A percentile compares a stretch with the other conserved stretches of the same genome.
These are phyloP conservation scores for Charanyca ferruginea DNA, from an alignment of 2,888 invertebrate genomes.

Conservation along the genomic window DNA sequence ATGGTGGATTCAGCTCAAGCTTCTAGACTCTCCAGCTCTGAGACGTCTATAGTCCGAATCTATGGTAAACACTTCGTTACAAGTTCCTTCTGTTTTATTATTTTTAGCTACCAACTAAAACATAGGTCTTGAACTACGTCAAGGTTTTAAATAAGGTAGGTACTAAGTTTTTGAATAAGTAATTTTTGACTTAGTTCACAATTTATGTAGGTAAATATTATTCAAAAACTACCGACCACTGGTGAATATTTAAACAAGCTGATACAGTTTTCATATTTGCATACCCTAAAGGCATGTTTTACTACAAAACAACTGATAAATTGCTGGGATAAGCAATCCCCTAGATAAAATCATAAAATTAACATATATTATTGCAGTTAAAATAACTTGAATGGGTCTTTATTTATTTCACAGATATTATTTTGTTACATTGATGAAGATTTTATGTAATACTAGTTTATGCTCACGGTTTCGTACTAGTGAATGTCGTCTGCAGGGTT, in stretches of 20 bases:
- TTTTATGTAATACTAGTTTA: background rate
- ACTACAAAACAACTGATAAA: conserved; percentile 42
- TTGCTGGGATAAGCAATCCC: conserved; percentile 42
- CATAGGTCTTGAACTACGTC: background rate
- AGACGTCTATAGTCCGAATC: no score
- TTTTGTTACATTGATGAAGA: background rate
- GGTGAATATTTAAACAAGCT: conserved; percentile 1
- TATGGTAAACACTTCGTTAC: no score
- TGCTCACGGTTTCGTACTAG: no score
- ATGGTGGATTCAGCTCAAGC: no score
- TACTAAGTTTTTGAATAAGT: conserved; percentile 21
- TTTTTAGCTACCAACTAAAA: background rate
- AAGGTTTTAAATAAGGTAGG: background rate
- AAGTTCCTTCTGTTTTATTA: no score
- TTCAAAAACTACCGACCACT: conserved; percentile 26
- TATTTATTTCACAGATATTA: conserved; percentile 33
- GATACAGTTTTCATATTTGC: conserved; percentile 25
- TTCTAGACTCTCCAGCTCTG: no score
- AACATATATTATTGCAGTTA: conserved; percentile 23
- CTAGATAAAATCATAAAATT: conserved; percentile 56
- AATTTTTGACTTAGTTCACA: conserved; percentile 10
- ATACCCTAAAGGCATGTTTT: conserved; percentile 43
- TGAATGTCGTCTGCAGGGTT: no score
- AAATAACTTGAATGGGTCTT: conserved; percentile 25
- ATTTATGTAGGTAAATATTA: conserved; percentile 41